Evolutionary conservation across 1,140 invertebrate genomes (phyloP).

Genomic region (Heliconius eleuchia): DNA sequence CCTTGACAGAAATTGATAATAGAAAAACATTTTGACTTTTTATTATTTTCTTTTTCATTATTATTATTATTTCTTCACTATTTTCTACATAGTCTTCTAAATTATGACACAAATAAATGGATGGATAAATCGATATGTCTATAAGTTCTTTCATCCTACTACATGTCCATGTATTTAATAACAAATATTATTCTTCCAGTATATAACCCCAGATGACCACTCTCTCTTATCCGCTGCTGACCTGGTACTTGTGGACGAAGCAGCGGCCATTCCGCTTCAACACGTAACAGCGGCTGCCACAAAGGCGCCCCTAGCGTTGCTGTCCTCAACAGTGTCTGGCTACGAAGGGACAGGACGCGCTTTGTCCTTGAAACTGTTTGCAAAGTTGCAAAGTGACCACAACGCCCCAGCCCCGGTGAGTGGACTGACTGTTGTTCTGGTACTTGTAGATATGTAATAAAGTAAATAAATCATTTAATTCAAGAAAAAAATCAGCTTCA

Average conservation of each 20-base stretch:
- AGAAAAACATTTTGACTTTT: too few species aligned
- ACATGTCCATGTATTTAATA: neutral
- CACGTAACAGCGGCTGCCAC: conserved; percentile 95
- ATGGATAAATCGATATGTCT: too few species aligned
- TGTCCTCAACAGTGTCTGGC: conserved; percentile 98
- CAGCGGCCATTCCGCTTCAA: conserved; percentile 98
- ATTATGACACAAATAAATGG: neutral
- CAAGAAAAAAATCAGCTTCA: too few species aligned
- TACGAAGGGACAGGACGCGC: conserved; percentile 99
- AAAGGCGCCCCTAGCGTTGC: conserved; percentile 96
- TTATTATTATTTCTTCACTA: conserved; percentile 15
- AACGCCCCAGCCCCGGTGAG: conserved; percentile 80
- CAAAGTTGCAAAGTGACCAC: conserved; percentile 88
- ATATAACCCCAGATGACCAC: conserved; percentile 96
- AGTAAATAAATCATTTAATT: too few species aligned
- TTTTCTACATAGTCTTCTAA: neutral
- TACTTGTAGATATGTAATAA: too few species aligned
- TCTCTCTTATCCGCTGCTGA: conserved; percentile 95
- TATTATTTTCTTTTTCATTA: neutral
- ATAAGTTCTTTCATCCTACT: too few species aligned
- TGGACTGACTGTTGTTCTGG: neutral
- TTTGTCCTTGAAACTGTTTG: conserved; percentile 96
- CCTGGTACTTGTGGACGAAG: conserved; percentile 98
- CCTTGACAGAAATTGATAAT: too few species aligned
- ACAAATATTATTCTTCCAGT: conserved; percentile 81